Evolutionary conservation across 2,797 vertebrate species (phyloP).

Genomic region (Falco novaeseelandiae): DNA sequence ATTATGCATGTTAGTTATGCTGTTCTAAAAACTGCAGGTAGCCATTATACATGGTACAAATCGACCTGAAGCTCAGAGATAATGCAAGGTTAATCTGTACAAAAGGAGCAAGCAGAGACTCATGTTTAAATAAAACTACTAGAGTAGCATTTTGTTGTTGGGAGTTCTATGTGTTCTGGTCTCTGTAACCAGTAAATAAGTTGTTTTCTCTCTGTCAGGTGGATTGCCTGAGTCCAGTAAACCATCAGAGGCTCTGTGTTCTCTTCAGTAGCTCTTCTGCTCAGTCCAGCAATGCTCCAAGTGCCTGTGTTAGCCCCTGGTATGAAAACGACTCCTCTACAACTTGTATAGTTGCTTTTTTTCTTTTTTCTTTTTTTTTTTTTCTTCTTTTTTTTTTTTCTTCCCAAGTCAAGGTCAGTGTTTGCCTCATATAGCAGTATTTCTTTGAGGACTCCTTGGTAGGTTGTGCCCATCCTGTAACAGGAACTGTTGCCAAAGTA

Average conservation of each 20-base stretch:
- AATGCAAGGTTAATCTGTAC: not conserved
- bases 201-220: slow-evolving; percentile 78
- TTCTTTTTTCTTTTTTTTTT: not conserved
- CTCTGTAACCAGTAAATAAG: not conserved
- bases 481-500: not conserved
- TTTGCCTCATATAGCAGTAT: not conserved
- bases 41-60: not conserved
- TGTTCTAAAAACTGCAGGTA: not conserved
- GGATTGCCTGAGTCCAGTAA: slow-evolving; percentile 92
- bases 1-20: not conserved
- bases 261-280: slow-evolving; percentile 97
- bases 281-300: slow-evolving; percentile 95
- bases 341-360: not conserved
- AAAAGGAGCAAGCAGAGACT: not conserved
- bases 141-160: not conserved
- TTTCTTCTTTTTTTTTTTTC: not conserved
- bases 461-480: not conserved
- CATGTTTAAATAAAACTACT: not conserved
- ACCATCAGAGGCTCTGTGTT: slow-evolving; percentile 96
- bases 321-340: slow-evolving; percentile 66
- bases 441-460: not conserved
- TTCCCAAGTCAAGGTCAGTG: not conserved
- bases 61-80: not conserved
- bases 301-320: slow-evolving; percentile 98
- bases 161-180: not conserved